A percentile compares a stretch with the other conserved stretches of the same genome.
Evolutionary conservation across 2,797 vertebrate species (phyloP).

Genomic region (Tachyglossus aculeatus): DNA sequence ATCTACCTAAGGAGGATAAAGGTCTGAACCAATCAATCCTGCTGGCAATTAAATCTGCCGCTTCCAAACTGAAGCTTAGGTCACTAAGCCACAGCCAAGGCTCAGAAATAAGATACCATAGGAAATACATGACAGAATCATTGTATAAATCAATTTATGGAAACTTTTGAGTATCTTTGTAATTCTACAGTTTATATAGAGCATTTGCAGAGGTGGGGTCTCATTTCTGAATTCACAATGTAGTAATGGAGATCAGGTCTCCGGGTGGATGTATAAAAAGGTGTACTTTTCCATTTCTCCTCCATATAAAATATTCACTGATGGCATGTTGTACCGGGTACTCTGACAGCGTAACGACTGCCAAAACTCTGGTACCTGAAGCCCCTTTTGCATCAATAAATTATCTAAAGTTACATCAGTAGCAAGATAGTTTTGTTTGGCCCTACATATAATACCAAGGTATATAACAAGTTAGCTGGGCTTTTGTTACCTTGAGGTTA

Average conservation of each 20-base stretch:
- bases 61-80: conserved; percentile 31
- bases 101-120: conserved; percentile 17
- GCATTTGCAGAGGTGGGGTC: conserved; percentile 44
- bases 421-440: conserved; percentile 39
- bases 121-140: conserved; percentile 29
- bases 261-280: conserved; percentile 60
- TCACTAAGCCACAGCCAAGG: conserved; percentile 26
- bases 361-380: conserved; percentile 63
- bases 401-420: conserved; percentile 47
- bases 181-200: conserved; percentile 46
- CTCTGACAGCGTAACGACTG: conserved; percentile 40
- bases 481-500: conserved; percentile 48
- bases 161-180: too few relatives aligned
- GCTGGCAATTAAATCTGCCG: conserved; percentile 40
- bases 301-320: conserved; percentile 70
- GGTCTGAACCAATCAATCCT: conserved; percentile 33
- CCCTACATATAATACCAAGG: conserved; percentile 46
- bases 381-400: conserved; percentile 61
- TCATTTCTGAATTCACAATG: conserved; percentile 65
- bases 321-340: conserved; percentile 53
- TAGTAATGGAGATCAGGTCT: conserved; percentile 55
- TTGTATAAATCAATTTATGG: conserved; percentile 45
- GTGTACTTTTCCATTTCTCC: conserved; percentile 69
- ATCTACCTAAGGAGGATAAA: conserved; percentile 44
- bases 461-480: conserved; percentile 42